Percentiles rank a stretch among this genome's conserved stretches.
Evolutionary conservation across 2,797 vertebrate species (phyloP).

Genomic region (Potorous gilbertii): DNA sequence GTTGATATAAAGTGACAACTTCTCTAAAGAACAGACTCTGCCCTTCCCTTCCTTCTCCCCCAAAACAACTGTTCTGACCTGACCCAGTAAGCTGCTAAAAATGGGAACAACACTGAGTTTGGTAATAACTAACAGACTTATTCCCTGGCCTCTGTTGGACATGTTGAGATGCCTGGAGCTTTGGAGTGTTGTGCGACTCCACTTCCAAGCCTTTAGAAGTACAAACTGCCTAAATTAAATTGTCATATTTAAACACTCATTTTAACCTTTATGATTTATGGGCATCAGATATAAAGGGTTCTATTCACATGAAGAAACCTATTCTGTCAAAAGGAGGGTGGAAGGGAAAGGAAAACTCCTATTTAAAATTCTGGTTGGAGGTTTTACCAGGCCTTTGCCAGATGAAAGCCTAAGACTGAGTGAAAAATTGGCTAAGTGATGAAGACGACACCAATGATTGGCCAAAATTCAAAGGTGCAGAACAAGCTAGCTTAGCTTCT

Average conservation of each 20-base stretch:
- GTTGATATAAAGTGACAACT: background rate
- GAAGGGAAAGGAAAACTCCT: background rate
- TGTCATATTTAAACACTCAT: constrained; percentile 43
- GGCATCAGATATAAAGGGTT: constrained; percentile 27
- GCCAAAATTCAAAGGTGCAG: background rate
- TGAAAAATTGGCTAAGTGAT: background rate
- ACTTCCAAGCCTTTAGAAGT: constrained; percentile 51
- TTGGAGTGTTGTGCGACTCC: background rate
- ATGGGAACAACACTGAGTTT: background rate
- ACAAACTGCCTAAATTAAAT: constrained; percentile 24
- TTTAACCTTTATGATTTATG: constrained; percentile 58
- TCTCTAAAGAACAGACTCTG: background rate
- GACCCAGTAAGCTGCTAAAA: background rate
- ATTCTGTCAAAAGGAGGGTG: background rate
- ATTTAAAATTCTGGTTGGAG: background rate
- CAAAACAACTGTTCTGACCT: background rate
- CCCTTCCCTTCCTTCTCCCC: background rate
- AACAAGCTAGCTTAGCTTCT: background rate
- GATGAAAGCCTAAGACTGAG: background rate
- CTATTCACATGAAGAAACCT: constrained; percentile 50
- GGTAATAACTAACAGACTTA: constrained; percentile 13
- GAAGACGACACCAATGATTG: background rate
- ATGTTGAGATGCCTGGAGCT: background rate
- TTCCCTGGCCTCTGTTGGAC: background rate
- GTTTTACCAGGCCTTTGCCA: background rate